Evolutionary conservation across 2,888 invertebrate genomes (phyloP).

Genomic region (Microctonus aethiopoides): DNA sequence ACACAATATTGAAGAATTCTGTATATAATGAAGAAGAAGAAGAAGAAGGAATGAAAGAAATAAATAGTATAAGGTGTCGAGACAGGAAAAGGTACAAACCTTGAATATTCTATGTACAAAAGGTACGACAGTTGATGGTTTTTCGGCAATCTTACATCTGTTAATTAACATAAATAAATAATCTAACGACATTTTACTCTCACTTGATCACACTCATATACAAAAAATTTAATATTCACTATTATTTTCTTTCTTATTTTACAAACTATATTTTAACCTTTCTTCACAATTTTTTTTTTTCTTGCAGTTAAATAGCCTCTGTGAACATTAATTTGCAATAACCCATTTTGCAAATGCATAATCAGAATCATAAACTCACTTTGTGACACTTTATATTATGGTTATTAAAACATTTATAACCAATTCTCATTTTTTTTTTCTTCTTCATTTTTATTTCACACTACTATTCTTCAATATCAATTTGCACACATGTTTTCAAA

Average conservation of each 20-base stretch:
- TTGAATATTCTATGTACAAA: not conserved
- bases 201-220: not conserved
- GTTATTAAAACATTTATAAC: slow-evolving; percentile 13
- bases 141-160: slow-evolving; percentile 24
- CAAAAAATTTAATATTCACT: too few relatives aligned
- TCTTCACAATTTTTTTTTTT: not conserved
- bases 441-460: not conserved
- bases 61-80: not conserved
- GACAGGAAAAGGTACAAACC: not conserved
- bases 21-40: not conserved
- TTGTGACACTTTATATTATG: slow-evolving; percentile 10
- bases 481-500: not conserved
- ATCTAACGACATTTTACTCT: not conserved
- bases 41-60: not conserved
- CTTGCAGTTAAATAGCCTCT: not conserved
- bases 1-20: not conserved
- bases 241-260: too few relatives aligned
- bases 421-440: slow-evolving; percentile 6
- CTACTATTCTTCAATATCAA: not conserved
- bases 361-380: slow-evolving; percentile 9
- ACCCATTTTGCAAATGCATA: slow-evolving; percentile 1
- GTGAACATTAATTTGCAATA: slow-evolving; percentile 12
- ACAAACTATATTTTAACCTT: not conserved
- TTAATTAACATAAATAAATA: slow-evolving; percentile 25
- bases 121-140: slow-evolving; percentile 12